Percentiles rank a stretch among this genome's conserved stretches.
Conservation (phyloP, 2,888 invertebrate genomes). For the Marasmarcha lunaedactyla region DNA sequence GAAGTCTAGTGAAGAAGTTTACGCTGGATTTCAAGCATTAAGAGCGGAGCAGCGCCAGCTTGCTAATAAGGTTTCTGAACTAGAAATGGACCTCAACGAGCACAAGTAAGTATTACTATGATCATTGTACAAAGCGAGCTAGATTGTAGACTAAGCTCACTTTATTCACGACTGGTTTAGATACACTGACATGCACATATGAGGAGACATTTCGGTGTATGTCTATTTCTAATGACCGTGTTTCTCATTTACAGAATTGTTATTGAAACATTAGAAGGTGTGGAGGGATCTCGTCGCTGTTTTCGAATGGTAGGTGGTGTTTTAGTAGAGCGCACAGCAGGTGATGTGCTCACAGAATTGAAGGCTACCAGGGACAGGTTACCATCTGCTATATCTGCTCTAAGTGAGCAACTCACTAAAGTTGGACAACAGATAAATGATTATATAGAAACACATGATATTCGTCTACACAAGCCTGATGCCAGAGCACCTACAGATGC, state of each 20-base stretch:
- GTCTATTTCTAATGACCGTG: neutral
- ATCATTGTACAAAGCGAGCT: neutral
- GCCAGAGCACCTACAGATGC: slow-evolving; percentile 25
- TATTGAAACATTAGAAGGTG: slow-evolving; percentile 89
- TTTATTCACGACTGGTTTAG: neutral
- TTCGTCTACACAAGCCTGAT: slow-evolving; percentile 75
- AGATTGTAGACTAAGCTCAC: neutral
- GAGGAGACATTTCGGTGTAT: too few relatives aligned
- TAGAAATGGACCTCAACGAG: slow-evolving; percentile 95
- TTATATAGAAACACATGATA: slow-evolving; percentile 91
- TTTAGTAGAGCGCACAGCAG: slow-evolving; percentile 91
- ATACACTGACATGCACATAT: too few relatives aligned
- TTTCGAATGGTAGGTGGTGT: slow-evolving; percentile 95
- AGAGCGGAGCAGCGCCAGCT: slow-evolving; percentile 89
- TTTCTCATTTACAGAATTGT: slow-evolving; percentile 79
- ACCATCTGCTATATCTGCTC: slow-evolving; percentile 79
- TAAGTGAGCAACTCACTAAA: slow-evolving; percentile 84
- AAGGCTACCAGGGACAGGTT: slow-evolving; percentile 84
- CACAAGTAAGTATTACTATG: slow-evolving; percentile 81
- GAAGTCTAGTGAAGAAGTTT: slow-evolving; percentile 81
- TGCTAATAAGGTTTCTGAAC: slow-evolving; percentile 89
- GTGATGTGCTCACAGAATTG: slow-evolving; percentile 89
- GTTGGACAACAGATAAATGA: slow-evolving; percentile 93
- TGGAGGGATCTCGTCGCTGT: slow-evolving; percentile 88
- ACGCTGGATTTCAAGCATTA: slow-evolving; percentile 87